phyloP scores from a whole-genome alignment of 2,888 invertebrate genomes.

The Pachycephus smyrnensis region DNA sequence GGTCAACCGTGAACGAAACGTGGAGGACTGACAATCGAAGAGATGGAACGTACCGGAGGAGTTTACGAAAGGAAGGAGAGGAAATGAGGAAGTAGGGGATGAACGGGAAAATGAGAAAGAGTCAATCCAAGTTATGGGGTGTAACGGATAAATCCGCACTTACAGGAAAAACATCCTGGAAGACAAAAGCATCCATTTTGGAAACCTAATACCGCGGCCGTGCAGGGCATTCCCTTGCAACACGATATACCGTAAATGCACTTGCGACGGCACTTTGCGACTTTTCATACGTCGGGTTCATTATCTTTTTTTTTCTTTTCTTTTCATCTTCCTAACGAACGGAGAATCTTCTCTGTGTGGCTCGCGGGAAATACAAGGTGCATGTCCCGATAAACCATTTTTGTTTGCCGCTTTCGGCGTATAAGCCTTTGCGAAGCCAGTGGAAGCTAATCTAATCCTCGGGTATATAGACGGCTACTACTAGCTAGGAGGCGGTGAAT shows the following conservation, averaged over 20 bases:
- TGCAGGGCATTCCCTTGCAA: conserved; percentile 41
- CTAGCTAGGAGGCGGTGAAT: conserved; percentile 25
- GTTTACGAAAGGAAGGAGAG: conserved; percentile 27
- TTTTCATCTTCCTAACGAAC: conserved; percentile 31
- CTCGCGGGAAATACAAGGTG: not conserved
- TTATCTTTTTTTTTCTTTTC: conserved; percentile 4
- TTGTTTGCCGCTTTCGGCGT: conserved; percentile 57
- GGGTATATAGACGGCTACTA: conserved; percentile 53
- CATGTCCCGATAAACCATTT: conserved; percentile 41
- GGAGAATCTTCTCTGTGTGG: not conserved
- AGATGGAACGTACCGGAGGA: conserved; percentile 21
- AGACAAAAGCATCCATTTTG: conserved; percentile 64
- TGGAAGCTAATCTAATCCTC: conserved; percentile 61
- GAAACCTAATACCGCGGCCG: conserved; percentile 17
- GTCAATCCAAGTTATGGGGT: no score
- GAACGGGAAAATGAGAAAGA: conserved; percentile 28
- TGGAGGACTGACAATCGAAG: conserved; percentile 20
- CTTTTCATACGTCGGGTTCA: conserved; percentile 14
- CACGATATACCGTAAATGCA: conserved; percentile 57
- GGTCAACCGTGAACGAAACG: conserved; percentile 41
- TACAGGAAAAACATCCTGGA: conserved; percentile 56
- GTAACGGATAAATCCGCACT: conserved; percentile 60
- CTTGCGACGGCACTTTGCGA: conserved; percentile 41
- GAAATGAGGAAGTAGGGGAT: conserved; percentile 16
- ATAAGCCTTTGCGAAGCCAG: conserved; percentile 60